Conservation (phyloP, 92 coral and sea anemone genomes). For the Nematostella vectensis region DNA sequence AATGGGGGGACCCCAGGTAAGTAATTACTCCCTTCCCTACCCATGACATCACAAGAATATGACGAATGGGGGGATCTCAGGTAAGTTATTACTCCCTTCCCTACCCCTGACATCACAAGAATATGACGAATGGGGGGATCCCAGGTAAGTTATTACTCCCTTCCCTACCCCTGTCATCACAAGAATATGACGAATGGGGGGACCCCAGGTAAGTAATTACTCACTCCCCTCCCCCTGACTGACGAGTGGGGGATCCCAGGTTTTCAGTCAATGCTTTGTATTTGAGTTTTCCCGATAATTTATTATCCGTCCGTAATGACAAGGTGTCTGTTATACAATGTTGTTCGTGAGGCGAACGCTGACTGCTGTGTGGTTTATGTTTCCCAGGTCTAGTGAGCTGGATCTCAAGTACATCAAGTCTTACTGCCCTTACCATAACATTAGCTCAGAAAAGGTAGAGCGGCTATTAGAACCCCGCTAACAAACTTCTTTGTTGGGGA, state of each 20-base stretch:
- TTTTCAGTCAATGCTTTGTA: too few relatives aligned
- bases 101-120: conserved; percentile 84
- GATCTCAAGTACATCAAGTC: conserved; percentile 77
- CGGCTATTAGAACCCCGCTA: neutral
- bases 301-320: too few relatives aligned
- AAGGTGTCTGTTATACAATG: too few relatives aligned
- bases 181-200: conserved; percentile 96
- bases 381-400: conserved; percentile 55
- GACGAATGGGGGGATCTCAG: conserved; percentile 97
- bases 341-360: too few relatives aligned
- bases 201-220: conserved; percentile 62
- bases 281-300: too few relatives aligned
- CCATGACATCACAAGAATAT: conserved; percentile 82
- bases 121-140: conserved; percentile 96
- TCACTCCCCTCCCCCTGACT: too few relatives aligned
- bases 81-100: conserved; percentile 25
- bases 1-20: conserved; percentile 96
- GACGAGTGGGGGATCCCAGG: neutral
- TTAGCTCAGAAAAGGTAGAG: conserved; percentile 32
- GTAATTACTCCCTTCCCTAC: conserved; percentile 16
- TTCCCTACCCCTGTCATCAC: conserved; percentile 68
- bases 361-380: too few relatives aligned
- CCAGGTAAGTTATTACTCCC: conserved; percentile 40
- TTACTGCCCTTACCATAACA: conserved; percentile 84
- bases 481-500: too few relatives aligned